Evolutionary conservation across 2,797 vertebrate genomes (phyloP), one percentile per base, ranked within the genome.

Genomic region (Paedocypris micromegethes): DNA sequence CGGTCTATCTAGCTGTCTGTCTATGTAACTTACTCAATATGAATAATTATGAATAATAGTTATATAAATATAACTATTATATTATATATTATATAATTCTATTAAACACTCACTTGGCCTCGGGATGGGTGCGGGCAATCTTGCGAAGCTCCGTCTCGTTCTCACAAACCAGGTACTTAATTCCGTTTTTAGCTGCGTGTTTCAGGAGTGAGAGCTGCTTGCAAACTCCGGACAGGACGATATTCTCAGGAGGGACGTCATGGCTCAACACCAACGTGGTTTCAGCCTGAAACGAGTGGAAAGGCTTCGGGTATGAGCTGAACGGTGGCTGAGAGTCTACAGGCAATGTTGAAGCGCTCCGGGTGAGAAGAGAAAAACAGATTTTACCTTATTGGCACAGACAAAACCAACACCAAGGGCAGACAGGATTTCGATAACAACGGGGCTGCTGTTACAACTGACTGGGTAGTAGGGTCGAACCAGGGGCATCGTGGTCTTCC

Each of bases 161-260:
- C 82, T 98, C 96, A 73, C 95, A 99, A 70, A 93, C 90, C 83
- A 98, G 89, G 80, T 93, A 83, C 78, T 91, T 90, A 77, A 99
- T 83, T 81, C 94, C 93, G 76, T 91, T 88, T 86, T 94, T 97
- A 0, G 94, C 93, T 60, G 97, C 96, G 40, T 95, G 88, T 83
- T 96, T 98, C 78, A 99, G 91, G 81, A 94, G 93, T 66, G 95
- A 92, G 76, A 92, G 89, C 86, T 98, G 96, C 86, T 98, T 99
- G 86, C 95, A 98, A 78, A 93, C 91, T 78, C 92, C 93, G 59
- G 93, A 93, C 51, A 94, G 88, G 70, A 98, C 93, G 73, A 98
- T 94, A 73, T 93, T 94, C 78, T 97, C 93, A 71, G 94, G 91
- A 81, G 92, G 82, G 46, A 97, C 92, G 23, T 95, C 93, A 72